Evolutionary conservation across 2,888 invertebrate genomes (phyloP).

Genomic region (Andrena flavipes): DNA sequence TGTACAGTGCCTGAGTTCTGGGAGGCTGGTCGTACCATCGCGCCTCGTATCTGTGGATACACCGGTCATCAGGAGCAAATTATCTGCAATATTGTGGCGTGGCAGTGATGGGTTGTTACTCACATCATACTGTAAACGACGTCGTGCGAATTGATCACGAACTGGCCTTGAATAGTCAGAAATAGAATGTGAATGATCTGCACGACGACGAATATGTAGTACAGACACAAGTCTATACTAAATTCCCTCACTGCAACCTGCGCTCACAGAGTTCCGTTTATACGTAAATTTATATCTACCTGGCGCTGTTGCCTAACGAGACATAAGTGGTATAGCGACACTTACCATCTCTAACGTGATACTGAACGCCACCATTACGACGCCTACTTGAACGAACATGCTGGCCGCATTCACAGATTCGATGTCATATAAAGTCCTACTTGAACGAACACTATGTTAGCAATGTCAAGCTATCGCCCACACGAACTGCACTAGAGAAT

Average conservation of each 20-base stretch:
- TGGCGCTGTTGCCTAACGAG: neutral
- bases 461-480: too few species aligned
- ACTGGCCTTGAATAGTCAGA: conserved; percentile 16
- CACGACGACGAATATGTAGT: neutral
- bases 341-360: conserved; percentile 8
- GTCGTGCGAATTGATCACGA: neutral
- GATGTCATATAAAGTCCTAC: neutral
- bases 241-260: neutral
- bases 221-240: neutral
- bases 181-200: conserved; percentile 11
- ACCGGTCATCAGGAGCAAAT: neutral
- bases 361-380: neutral
- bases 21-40: neutral
- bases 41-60: neutral
- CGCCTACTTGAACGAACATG: conserved; percentile 12
- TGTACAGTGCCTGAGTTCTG: neutral
- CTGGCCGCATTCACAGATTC: neutral
- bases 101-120: neutral
- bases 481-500: too few species aligned
- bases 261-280: neutral
- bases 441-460: neutral
- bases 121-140: neutral
- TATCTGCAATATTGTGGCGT: neutral
- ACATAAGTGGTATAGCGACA: neutral
- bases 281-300: too few species aligned